phyloP scores from a whole-genome alignment of 2,797 vertebrate genomes.

The Crenuchus spilurus region DNA sequence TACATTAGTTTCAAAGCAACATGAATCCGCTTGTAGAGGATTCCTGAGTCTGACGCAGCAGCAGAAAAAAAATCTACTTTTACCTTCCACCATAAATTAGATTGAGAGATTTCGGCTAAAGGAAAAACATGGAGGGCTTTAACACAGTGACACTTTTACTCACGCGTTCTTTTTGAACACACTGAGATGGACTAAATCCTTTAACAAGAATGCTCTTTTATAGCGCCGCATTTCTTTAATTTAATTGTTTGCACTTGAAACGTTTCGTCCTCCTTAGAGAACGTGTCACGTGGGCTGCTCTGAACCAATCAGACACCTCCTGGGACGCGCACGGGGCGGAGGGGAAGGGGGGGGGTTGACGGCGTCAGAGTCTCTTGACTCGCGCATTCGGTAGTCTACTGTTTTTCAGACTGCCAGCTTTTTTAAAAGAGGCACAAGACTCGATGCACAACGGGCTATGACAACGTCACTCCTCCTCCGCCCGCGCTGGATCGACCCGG shows the following conservation, averaged over 20 bases:
- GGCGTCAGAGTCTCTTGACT: conserved; percentile 85
- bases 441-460: conserved; percentile 97
- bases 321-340: conserved; percentile 76
- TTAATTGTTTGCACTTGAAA: conserved; percentile 83
- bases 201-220: conserved; percentile 62
- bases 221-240: conserved; percentile 77
- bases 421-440: conserved; percentile 80
- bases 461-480: conserved; percentile 97
- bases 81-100: neutral
- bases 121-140: neutral
- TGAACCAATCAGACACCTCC: conserved; percentile 86
- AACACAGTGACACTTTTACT: conserved; percentile 8
- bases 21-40: neutral
- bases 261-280: conserved; percentile 87
- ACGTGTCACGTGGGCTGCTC: conserved; percentile 90
- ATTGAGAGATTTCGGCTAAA: neutral
- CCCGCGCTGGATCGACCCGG: conserved; percentile 97
- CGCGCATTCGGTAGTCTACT: conserved; percentile 81
- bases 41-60: neutral
- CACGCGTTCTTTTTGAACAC: conserved; percentile 10
- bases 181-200: conserved; percentile 45
- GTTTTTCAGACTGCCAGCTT: conserved; percentile 83
- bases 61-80: neutral
- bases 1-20: neutral
- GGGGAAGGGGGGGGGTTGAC: neutral